Evolutionary conservation across 2,113 vertebrate species (phyloP), one percentile per base, ranked within the genome.

Genomic region (Crypturellus undulatus): DNA sequence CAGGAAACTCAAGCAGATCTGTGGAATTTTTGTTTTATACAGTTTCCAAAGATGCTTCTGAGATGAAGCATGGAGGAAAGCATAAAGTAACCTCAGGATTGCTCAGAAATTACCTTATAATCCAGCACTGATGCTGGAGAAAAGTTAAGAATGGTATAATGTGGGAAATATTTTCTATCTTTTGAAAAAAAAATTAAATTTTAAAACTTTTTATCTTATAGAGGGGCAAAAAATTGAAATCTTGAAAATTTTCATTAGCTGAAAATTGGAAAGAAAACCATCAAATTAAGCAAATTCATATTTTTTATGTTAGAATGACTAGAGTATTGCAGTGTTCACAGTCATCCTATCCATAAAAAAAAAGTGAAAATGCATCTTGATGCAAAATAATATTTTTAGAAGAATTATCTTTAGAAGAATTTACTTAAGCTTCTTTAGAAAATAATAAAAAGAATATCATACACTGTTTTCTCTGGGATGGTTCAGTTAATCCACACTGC

Each of bases 361-460:
- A 79, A 87, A 79, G 72, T 84, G 49, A 84, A 94, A 96, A 85
- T 54, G 59, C 22, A 71, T 90, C 28, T 89, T 87, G 79, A 42
- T 83, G 83, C 30, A 95, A 93, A 89, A 91, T 10, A 60, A 78
- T 93, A 56, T 90, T 90, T 93, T 88, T 92, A 80, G 49, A 93
- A 88, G 65, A 96, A 82, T 77, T 76, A 47, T 84, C 89, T 65
- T 79, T n/a, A n/a, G n/a, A n/a, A n/a, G n/a, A n/a, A n/a, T n/a
- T 84, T 72, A 90, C 65, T 86, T 89, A 90, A n/a, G 26, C 47
- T 93, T 94, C 56, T 80, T 90, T 77, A 87, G 78, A 96, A 96
- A 86, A 83, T 94, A 96, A 96, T 94, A 93, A 96, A 94, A 93
- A 93, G 64, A 75, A 52, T 94, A 95, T 84, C 89, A 90, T 64